Conservation (phyloP, 2,113 vertebrate species). For the Siniperca knerii region DNA sequence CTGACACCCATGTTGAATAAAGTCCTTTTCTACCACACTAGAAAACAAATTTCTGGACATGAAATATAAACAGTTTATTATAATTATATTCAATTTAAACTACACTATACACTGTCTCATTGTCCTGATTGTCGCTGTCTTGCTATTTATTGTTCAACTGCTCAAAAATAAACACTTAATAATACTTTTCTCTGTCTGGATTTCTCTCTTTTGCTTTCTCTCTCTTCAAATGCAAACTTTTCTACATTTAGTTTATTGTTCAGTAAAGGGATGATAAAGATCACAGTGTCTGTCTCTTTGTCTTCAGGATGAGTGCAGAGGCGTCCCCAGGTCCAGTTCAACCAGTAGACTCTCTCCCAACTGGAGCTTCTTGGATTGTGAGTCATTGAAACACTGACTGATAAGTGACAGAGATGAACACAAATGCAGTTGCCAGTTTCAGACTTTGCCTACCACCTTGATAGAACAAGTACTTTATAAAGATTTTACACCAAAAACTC, state of each 20-base stretch:
- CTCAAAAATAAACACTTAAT: neutral
- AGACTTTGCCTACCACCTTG: too few species aligned
- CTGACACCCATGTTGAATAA: constrained; percentile 22
- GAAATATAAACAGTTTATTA: neutral
- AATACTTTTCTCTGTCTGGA: neutral
- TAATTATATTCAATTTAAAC: neutral
- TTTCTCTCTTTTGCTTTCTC: neutral
- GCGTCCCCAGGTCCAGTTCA: constrained; percentile 86
- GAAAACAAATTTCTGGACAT: neutral
- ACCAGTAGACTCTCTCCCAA: constrained; percentile 92
- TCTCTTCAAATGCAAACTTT: neutral
- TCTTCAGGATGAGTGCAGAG: constrained; percentile 85
- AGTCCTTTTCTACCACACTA: neutral
- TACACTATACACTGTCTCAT: neutral
- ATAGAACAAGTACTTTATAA: too few species aligned
- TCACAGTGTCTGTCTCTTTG: constrained; percentile 8
- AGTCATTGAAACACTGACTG: constrained; percentile 73
- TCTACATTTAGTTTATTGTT: neutral
- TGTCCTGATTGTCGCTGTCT: constrained; percentile 23
- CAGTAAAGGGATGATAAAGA: neutral
- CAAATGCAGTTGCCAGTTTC: too few species aligned
- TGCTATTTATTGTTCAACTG: constrained; percentile 1
- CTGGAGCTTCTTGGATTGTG: constrained; percentile 99
- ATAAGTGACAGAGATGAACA: neutral
- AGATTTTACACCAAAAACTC: too few species aligned